Evolutionary conservation across 2,797 vertebrate species (phyloP), one percentile per base, ranked within the genome.

Genomic region (Odontamblyopus lacepedii): DNA sequence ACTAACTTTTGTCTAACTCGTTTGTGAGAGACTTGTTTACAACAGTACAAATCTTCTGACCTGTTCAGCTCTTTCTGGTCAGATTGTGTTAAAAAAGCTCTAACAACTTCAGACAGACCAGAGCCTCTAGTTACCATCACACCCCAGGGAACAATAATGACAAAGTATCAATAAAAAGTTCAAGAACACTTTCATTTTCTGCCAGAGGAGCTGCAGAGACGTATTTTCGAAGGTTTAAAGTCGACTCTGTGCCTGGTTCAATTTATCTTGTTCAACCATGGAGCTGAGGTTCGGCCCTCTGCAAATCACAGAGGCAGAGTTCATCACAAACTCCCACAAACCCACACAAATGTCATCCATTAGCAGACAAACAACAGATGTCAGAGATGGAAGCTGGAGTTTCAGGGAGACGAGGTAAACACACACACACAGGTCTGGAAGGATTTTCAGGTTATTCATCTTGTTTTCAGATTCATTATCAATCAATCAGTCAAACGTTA

Each of bases 281-380:
- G 62, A 23, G 5, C 13, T 15, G 61, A 2, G 62, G 38, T 11
- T 11, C n/a, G 2, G 62, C 3, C 18, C 7, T 35, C 61, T n/a
- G 19, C 61, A 44, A 6, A 61, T 61, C 61, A n/a, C 61, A 63
- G 61, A 2, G 19, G 60, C 60, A n/a, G 18, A 63, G 35, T 44
- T 26, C 35, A 44, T 4, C 62, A 9, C 32, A 13, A 30, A 41
- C 62, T 23, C 57, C 27, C 57, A 60, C 57, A 6, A 44, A 41
- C 35, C 4, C 32, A 23, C 19, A 15, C 35, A 63, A 44, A 63
- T 44, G 62, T 63, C 62, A 38, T 38, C 32, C n/a, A 63, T 63
- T 9, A 35, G 60, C 60, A n/a, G 60, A 30, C 19, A 63, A 63
- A 63, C 61, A 62, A 35, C 29, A 38, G 8, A 35, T 62, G 61